Conservation (phyloP, 2,888 invertebrate genomes). For the Ochropleura leucogaster region DNA sequence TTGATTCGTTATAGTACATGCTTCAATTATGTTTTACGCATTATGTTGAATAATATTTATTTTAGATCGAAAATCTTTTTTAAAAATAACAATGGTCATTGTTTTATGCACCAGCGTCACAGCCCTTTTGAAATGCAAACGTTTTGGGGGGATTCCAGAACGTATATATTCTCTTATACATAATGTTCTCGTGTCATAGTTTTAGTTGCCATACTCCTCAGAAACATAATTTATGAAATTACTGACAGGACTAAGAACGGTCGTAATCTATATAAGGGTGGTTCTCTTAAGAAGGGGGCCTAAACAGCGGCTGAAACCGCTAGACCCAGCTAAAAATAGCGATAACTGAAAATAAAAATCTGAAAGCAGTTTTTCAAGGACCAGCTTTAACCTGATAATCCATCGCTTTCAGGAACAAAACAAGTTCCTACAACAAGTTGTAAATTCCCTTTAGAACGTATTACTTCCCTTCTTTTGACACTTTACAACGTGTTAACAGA, state of each 20-base stretch:
- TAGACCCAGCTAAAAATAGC: too few relatives aligned
- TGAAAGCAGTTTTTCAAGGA: neutral
- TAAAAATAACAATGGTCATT: neutral
- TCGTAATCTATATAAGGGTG: too few relatives aligned
- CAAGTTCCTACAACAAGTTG: neutral
- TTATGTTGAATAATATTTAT: neutral
- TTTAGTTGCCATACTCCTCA: too few relatives aligned
- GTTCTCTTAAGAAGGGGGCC: too few relatives aligned
- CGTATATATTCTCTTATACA: neutral
- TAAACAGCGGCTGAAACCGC: too few relatives aligned
- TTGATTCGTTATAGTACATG: constrained; percentile 5
- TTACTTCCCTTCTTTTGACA: constrained; percentile 9
- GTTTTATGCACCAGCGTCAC: constrained; percentile 5
- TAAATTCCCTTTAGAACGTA: neutral
- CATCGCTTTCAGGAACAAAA: neutral
- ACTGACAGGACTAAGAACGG: too few relatives aligned
- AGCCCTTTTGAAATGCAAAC: neutral
- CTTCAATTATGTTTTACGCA: neutral
- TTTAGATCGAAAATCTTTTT: too few relatives aligned
- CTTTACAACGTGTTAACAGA: constrained; percentile 31
- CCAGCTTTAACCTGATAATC: neutral
- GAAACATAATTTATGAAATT: too few relatives aligned
- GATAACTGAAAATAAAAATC: neutral
- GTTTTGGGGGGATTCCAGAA: neutral
- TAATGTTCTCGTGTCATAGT: too few relatives aligned